Conservation (phyloP, 2,113 vertebrate genomes). For the Clarias gariepinus region DNA sequence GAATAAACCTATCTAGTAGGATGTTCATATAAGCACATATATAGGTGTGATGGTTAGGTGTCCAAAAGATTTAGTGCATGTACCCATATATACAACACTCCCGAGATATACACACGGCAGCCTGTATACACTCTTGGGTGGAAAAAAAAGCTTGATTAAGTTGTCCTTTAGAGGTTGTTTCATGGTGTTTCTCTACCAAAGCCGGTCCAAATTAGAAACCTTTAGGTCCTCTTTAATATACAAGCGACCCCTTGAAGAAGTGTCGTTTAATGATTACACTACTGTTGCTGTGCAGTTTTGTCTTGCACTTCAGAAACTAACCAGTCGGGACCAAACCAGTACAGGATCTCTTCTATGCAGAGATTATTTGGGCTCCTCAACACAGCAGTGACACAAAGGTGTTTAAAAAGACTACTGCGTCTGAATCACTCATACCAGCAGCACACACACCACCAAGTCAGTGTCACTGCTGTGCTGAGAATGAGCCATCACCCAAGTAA, state of each 20-base stretch:
- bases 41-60: neutral
- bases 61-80: neutral
- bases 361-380: neutral
- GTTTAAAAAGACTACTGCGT: constrained; percentile 13
- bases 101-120: too few species aligned
- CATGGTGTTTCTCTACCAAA: neutral
- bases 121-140: neutral
- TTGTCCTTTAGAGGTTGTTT: neutral
- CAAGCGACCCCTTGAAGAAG: neutral
- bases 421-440: constrained; percentile 10
- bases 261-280: neutral
- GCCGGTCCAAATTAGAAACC: neutral
- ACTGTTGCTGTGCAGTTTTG: neutral
- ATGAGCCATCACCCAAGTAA: constrained; percentile 24
- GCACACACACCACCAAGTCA: neutral
- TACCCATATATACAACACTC: neutral
- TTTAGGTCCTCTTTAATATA: neutral
- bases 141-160: neutral
- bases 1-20: neutral
- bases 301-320: neutral
- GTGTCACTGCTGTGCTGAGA: constrained; percentile 19
- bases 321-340: neutral
- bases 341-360: neutral
- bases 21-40: neutral
- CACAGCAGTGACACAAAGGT: neutral